Evolutionary conservation across 2,797 vertebrate genomes (phyloP).

Genomic region (Falco rusticolus): DNA sequence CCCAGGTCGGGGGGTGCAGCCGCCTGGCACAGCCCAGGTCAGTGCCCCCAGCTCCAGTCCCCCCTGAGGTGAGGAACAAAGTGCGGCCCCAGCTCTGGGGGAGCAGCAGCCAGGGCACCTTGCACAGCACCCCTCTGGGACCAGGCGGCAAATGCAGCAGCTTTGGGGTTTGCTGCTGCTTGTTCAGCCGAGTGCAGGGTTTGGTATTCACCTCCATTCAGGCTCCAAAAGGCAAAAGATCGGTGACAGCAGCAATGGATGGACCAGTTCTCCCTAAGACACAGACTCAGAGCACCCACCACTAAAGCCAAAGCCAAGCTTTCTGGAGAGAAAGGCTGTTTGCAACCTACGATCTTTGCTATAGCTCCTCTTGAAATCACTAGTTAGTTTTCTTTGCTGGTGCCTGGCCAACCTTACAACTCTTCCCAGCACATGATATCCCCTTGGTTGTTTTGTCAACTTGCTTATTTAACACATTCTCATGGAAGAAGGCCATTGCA

Average conservation of each 20-base stretch:
- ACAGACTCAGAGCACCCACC: neutral
- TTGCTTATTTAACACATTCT: neutral
- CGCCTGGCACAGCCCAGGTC: neutral
- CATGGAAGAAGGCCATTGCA: neutral
- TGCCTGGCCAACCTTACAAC: neutral
- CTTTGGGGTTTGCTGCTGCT: neutral
- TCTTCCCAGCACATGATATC: neutral
- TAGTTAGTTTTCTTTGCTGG: neutral
- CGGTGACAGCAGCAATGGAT: neutral
- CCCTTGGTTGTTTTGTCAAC: neutral
- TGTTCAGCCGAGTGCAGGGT: rapidly evolving
- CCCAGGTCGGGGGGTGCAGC: neutral
- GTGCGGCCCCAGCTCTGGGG: neutral
- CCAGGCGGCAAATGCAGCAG: neutral
- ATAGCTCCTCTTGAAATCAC: neutral
- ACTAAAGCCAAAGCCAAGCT: neutral
- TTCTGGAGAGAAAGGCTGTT: neutral
- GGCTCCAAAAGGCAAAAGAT: neutral
- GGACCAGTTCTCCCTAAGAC: neutral
- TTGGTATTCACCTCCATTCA: neutral
- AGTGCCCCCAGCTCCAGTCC: neutral
- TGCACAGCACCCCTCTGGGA: neutral
- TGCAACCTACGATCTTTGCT: neutral
- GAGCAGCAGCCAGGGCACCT: neutral
- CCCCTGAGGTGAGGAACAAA: rapidly evolving